These are phyloP conservation scores for Fundulus diaphanus DNA, from an alignment of 2,797 vertebrate genomes.

Conservation along the genomic window DNA sequence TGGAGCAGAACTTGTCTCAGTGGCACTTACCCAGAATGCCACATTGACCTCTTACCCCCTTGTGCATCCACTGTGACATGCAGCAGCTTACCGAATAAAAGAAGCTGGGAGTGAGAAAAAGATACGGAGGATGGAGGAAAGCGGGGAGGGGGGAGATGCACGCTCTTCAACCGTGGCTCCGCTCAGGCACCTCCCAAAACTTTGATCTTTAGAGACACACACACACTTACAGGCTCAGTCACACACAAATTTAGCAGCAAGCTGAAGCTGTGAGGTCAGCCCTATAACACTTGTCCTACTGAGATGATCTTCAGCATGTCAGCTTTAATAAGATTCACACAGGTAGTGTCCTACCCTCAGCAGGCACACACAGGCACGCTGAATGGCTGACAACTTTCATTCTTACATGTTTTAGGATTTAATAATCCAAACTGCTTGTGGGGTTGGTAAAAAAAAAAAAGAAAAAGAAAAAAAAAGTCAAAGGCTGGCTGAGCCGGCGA, in stretches of 20 bases:
- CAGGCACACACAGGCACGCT: constrained; percentile 28
- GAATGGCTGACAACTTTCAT: constrained; percentile 38
- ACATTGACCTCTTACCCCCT: constrained; percentile 71
- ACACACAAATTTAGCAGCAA: constrained; percentile 26
- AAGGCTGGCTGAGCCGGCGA: constrained; percentile 26
- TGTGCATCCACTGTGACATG: constrained; percentile 78
- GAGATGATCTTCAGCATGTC: constrained; percentile 66
- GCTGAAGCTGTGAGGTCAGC: constrained; percentile 49
- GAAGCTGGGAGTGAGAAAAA: constrained; percentile 47
- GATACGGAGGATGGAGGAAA: constrained; percentile 38
- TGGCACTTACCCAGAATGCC: constrained; percentile 64
- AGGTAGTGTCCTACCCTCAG: constrained; percentile 31
- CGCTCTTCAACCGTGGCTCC: constrained; percentile 52
- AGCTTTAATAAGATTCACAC: constrained; percentile 67
- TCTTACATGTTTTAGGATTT: constrained; percentile 48
- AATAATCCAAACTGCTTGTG: constrained; percentile 52
- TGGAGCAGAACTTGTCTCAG: constrained; percentile 35
- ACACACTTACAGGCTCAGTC: constrained; percentile 27
- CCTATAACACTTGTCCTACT: constrained; percentile 45
- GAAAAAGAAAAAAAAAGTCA: too few species aligned
- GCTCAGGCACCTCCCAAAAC: constrained; percentile 53
- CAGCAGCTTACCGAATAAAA: constrained; percentile 72
- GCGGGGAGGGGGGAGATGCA: constrained; percentile 39
- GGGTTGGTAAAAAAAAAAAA: constrained; percentile 4
- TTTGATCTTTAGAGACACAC: constrained; percentile 74